A percentile compares a stretch with the other conserved stretches of the same genome.
Conservation (phyloP, 2,888 invertebrate species). For the Gasteruption jaculator region DNA sequence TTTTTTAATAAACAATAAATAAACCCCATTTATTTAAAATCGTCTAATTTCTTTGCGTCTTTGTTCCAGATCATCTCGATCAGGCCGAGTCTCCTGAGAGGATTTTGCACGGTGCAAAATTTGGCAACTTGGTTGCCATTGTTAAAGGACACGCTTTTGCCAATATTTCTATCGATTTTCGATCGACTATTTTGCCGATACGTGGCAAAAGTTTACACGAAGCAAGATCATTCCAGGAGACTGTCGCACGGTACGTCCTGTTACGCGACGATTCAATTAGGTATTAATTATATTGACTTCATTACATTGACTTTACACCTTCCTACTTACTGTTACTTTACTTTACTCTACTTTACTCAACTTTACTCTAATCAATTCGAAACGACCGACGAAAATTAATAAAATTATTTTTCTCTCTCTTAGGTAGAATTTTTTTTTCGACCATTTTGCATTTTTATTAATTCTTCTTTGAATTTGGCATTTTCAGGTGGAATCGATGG, state of each 20-base stretch:
- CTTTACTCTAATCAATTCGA: too few species aligned
- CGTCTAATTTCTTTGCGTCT: slow-evolving; percentile 1
- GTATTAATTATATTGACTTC: too few species aligned
- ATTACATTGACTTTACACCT: too few species aligned
- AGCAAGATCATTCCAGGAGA: slow-evolving; percentile 40
- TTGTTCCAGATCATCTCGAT: slow-evolving; percentile 54
- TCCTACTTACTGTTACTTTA: too few species aligned
- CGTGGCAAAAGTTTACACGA: slow-evolving; percentile 56
- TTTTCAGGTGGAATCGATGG: slow-evolving; percentile 56
- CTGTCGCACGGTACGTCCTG: slow-evolving; percentile 38
- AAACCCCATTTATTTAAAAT: not conserved
- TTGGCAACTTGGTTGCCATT: slow-evolving; percentile 58
- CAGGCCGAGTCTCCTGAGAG: slow-evolving; percentile 52
- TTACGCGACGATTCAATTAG: too few species aligned
- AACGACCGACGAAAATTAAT: not conserved
- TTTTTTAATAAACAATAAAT: too few species aligned
- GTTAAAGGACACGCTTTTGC: slow-evolving; percentile 57
- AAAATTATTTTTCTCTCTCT: too few species aligned
- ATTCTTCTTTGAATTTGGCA: not conserved
- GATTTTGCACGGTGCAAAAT: slow-evolving; percentile 56
- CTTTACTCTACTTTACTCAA: too few species aligned
- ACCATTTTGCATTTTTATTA: not conserved
- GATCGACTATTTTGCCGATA: slow-evolving; percentile 59
- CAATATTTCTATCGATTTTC: slow-evolving; percentile 57
- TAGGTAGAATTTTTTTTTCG: not conserved